phyloP scores from a whole-genome alignment of 2,113 vertebrate genomes.

The Callipepla californica region DNA sequence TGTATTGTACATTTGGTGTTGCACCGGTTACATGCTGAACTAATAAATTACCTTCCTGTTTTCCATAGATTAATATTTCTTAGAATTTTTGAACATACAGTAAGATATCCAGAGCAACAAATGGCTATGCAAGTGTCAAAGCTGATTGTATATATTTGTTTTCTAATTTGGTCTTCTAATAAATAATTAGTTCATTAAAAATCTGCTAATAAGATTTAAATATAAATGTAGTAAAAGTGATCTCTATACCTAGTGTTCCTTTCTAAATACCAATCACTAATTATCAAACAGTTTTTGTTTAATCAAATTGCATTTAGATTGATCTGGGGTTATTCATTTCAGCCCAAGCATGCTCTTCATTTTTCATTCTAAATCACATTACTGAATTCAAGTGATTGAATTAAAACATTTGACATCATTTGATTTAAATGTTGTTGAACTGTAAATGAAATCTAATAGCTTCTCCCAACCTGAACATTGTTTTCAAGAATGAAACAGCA shows the following conservation, averaged over 20 bases:
- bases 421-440: neutral
- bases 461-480: neutral
- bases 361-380: neutral
- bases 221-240: neutral
- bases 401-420: neutral
- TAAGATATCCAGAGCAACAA: neutral
- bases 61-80: neutral
- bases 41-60: neutral
- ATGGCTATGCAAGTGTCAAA: neutral
- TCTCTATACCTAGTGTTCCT: neutral
- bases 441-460: neutral
- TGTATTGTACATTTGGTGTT: neutral
- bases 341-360: neutral
- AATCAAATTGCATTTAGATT: constrained; percentile 28
- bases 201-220: neutral
- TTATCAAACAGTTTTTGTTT: neutral
- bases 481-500: neutral
- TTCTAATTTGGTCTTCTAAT: constrained; percentile 1
- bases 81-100: neutral
- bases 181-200: neutral
- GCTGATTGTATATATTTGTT: neutral
- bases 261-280: neutral
- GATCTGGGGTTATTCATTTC: neutral
- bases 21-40: neutral
- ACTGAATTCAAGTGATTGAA: constrained; percentile 12